These are phyloP conservation scores for Pseudomugil tenellus DNA, from an alignment of 2,797 vertebrate species.

Conservation along the genomic window DNA sequence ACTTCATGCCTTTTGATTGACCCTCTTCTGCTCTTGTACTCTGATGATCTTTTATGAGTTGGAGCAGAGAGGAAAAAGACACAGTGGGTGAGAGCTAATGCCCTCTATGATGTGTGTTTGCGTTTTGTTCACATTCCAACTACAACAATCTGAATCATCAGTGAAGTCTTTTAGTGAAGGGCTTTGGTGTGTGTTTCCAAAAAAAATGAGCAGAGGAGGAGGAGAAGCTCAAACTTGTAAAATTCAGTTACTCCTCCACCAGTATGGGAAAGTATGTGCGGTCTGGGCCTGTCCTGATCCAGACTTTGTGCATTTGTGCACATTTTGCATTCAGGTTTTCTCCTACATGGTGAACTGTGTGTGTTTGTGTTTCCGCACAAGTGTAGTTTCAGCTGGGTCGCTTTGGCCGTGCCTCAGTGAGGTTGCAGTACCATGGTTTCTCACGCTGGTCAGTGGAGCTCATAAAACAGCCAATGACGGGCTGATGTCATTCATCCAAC, in stretches of 20 bases:
- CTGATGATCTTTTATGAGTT: constrained; percentile 62
- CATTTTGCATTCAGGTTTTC: constrained; percentile 19
- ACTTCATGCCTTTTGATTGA: constrained; percentile 53
- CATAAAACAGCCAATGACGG: constrained; percentile 72
- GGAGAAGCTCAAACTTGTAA: constrained; percentile 68
- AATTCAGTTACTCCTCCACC: constrained; percentile 60
- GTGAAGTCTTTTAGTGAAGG: constrained; percentile 48
- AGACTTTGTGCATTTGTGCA: constrained; percentile 11
- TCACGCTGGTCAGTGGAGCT: constrained; percentile 69
- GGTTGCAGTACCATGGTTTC: constrained; percentile 64
- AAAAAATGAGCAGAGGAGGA: constrained; percentile 59
- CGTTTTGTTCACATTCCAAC: constrained; percentile 76
- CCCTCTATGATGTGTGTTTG: constrained; percentile 73
- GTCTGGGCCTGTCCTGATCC: constrained; percentile 39
- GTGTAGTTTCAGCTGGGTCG: constrained; percentile 26
- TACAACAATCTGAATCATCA: constrained; percentile 75
- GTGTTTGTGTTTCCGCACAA: constrained; percentile 12
- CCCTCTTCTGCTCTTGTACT: constrained; percentile 59
- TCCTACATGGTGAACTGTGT: neutral
- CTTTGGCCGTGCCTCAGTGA: constrained; percentile 51
- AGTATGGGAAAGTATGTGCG: constrained; percentile 72
- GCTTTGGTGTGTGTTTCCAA: constrained; percentile 68
- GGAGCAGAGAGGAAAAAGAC: constrained; percentile 18
- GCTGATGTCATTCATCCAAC: constrained; percentile 75
- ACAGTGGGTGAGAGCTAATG: constrained; percentile 56